These are phyloP conservation scores for Pinna nobilis DNA, from an alignment of 1,140 invertebrate species.

Conservation along the genomic window DNA sequence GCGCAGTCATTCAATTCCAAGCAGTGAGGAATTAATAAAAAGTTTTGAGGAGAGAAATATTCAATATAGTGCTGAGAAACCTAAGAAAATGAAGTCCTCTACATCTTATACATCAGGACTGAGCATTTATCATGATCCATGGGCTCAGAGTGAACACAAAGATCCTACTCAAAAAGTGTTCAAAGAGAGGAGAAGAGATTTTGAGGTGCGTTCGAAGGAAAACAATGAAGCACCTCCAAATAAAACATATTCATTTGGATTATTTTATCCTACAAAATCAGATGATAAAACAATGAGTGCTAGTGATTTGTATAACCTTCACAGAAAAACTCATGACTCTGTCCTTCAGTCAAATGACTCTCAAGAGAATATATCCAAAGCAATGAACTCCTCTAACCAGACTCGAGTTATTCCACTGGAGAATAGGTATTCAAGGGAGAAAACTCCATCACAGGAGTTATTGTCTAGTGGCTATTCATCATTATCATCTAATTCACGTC, in stretches of 20 bases:
- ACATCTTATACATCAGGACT: constrained; percentile 57
- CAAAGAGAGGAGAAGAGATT: constrained; percentile 44
- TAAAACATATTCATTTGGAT: constrained; percentile 57
- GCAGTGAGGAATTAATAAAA: constrained; percentile 33
- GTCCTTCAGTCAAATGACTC: constrained; percentile 55
- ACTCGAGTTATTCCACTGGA: constrained; percentile 52
- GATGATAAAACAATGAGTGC: constrained; percentile 28
- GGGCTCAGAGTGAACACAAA: neutral
- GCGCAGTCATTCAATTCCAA: constrained; percentile 27
- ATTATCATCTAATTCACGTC: constrained; percentile 41
- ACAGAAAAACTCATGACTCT: constrained; percentile 44
- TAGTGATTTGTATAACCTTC: constrained; percentile 32
- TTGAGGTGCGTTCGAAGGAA: constrained; percentile 49
- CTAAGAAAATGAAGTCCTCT: constrained; percentile 45
- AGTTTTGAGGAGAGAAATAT: constrained; percentile 20
- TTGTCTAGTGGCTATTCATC: constrained; percentile 21
- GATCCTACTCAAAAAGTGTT: constrained; percentile 39
- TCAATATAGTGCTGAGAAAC: constrained; percentile 14
- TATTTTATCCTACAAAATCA: constrained; percentile 53
- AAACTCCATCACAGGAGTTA: constrained; percentile 42
- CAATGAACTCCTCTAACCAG: constrained; percentile 32
- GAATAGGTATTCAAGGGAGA: constrained; percentile 41
- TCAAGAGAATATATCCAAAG: constrained; percentile 52
- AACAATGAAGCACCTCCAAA: constrained; percentile 45
- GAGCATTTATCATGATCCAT: constrained; percentile 47